Base-by-base conservation (phyloP, 2,113 vertebrate species). In the Gyps fulvus region DNA sequence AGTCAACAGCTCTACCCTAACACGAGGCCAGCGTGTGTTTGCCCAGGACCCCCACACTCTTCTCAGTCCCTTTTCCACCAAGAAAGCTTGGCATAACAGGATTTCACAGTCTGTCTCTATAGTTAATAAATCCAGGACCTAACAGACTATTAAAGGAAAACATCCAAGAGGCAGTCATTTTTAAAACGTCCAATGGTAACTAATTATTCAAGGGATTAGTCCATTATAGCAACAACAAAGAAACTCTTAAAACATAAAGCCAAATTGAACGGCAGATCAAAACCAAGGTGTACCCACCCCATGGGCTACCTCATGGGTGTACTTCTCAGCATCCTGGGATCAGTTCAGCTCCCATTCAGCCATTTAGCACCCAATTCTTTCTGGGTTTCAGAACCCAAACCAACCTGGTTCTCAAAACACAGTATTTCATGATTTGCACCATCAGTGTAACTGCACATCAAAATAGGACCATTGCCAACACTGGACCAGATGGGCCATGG, bases 61-160 rank as follows among this genome's bases (percentile, higher is more conserved):
- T 36, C 84, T 76, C 36, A 26, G 43, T 49, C 45, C 54, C 16
- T 80, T 86, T 91, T 87, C 78, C 71, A 89, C 63, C 70, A 63
- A 42, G 62, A 45, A 91, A 91, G 58, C 77, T 70, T 69, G 21
- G 69, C 1, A 0, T 85, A 97, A 97, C 74, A 95, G 73, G 94
- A 95, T 95, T 96, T 96, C 94, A 93, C 93, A 97, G 89, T 69
- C 91, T 95, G 92, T 92, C 93, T 91, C 91, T 82, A 70, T 34
- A 91, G 94, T 77, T 94, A 96, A 97, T 95, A 97, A 94, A 96
- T 94, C 91, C 93, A 94, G 89, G 83, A 85, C 91, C 92, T 76
- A 94, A 94, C 84, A 84, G 66, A 90, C 87, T 94, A 87, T 89
- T 96, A 95, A 69, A 94, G 73, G 54, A 95, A 91, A 87, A 85